A percentile compares a stretch with the other conserved stretches of the same genome.
Conservation (phyloP, 1,140 invertebrate species). For the Drosophila littoralis region DNA sequence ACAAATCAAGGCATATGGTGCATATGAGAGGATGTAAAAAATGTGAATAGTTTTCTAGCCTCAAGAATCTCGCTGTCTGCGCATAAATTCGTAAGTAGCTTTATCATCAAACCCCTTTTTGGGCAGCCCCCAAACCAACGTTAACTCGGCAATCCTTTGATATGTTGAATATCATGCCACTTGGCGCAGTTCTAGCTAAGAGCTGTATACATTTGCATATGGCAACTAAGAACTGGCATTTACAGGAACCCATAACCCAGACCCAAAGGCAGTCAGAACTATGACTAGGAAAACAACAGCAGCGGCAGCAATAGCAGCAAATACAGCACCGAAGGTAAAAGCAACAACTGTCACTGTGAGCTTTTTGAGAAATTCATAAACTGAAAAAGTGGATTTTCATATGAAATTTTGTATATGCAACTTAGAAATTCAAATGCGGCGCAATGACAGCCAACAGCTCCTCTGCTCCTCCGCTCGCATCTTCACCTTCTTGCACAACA, state of each 20-base stretch:
- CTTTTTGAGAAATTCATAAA: slow-evolving; percentile 83
- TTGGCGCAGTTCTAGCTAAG: slow-evolving; percentile 72
- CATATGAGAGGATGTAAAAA: neutral
- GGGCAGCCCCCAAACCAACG: slow-evolving; percentile 6
- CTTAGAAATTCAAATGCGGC: slow-evolving; percentile 78
- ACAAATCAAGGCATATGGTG: too few species aligned
- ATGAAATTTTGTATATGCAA: slow-evolving; percentile 78
- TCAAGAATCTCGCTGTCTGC: slow-evolving; percentile 1
- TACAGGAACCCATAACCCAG: slow-evolving; percentile 1
- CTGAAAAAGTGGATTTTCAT: slow-evolving; percentile 83
- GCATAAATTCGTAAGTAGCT: slow-evolving; percentile 43
- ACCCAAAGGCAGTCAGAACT: slow-evolving; percentile 6
- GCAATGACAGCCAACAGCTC: slow-evolving; percentile 61
- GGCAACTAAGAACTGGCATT: slow-evolving; percentile 33
- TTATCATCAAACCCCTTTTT: slow-evolving; percentile 30
- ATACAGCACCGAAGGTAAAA: slow-evolving; percentile 41
- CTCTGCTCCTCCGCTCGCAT: neutral
- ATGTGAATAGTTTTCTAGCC: neutral
- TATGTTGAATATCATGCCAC: slow-evolving; percentile 78
- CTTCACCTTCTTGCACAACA: slow-evolving; percentile 29
- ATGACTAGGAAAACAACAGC: slow-evolving; percentile 2
- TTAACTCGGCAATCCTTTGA: slow-evolving; percentile 63
- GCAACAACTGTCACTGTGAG: slow-evolving; percentile 72
- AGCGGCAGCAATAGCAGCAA: slow-evolving; percentile 24
- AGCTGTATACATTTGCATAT: slow-evolving; percentile 72